Conservation (phyloP, 2,888 invertebrate genomes). For the Teleiodes luculella region DNA sequence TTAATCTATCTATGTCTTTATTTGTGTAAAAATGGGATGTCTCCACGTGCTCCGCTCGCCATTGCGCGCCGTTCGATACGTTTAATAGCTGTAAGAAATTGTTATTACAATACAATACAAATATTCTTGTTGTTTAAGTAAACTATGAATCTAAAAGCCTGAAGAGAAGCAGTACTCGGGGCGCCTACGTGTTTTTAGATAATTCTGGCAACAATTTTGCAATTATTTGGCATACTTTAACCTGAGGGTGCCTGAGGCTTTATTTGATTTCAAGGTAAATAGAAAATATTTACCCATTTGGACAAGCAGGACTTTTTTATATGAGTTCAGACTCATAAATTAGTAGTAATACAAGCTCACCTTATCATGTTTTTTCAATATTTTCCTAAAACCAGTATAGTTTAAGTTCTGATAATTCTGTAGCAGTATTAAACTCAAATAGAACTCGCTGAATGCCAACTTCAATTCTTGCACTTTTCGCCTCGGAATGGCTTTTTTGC, state of each 20-base stretch:
- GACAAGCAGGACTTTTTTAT: no score
- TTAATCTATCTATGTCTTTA: slow-evolving; percentile 97
- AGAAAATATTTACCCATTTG: no score
- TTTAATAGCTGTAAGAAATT: slow-evolving; percentile 87
- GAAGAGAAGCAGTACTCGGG: no score
- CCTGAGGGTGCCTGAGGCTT: no score
- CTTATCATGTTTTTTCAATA: slow-evolving; percentile 99
- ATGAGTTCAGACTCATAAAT: no score
- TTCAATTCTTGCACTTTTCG: slow-evolving; percentile 95
- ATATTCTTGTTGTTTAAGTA: no score
- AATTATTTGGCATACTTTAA: no score
- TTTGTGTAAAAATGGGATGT: slow-evolving; percentile 96
- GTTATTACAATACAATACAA: no score
- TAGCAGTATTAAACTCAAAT: slow-evolving; percentile 95
- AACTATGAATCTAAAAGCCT: no score
- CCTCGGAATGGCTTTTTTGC: slow-evolving; percentile 80
- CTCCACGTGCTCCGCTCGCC: slow-evolving; percentile 95
- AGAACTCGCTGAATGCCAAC: slow-evolving; percentile 99
- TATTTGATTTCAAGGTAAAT: no score
- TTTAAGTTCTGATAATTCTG: slow-evolving; percentile 99
- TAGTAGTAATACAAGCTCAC: slow-evolving; percentile 66
- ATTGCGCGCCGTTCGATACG: slow-evolving; percentile 92
- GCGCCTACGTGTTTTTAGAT: no score
- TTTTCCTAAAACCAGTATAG: slow-evolving; percentile 99
- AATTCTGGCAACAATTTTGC: no score